A percentile compares a stretch with the other conserved stretches of the same genome.
phyloP scores from a whole-genome alignment of 2,113 vertebrate species.

The Atractosteus spatula region DNA sequence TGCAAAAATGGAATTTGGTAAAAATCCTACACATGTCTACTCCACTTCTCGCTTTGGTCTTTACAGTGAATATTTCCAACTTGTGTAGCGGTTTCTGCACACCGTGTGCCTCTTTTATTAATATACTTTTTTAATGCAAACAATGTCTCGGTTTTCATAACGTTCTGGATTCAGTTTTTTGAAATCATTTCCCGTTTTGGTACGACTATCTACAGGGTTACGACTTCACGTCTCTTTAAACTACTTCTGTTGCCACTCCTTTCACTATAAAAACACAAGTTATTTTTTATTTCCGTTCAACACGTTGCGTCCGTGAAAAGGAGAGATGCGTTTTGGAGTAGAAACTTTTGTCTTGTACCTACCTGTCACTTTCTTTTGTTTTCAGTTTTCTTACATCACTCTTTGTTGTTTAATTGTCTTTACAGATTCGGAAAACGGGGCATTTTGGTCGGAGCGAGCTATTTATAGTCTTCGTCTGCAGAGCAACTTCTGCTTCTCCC shows the following conservation, averaged over 20 bases:
- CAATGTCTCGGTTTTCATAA: too few relatives aligned
- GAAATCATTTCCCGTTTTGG: too few relatives aligned
- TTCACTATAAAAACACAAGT: slow-evolving; percentile 3
- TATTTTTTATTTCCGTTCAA: slow-evolving; percentile 17
- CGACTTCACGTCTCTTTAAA: too few relatives aligned
- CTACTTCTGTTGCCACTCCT: slow-evolving; percentile 5
- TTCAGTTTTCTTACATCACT: slow-evolving; percentile 14
- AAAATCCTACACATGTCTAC: too few relatives aligned
- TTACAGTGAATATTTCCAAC: too few relatives aligned
- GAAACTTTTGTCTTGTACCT: slow-evolving; percentile 3
- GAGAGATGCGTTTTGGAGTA: background rate
- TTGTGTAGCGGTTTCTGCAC: too few relatives aligned
- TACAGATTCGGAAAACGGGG: background rate
- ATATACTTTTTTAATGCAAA: too few relatives aligned
- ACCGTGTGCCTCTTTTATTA: too few relatives aligned
- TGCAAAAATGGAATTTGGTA: too few relatives aligned
- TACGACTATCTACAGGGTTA: too few relatives aligned
- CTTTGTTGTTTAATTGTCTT: background rate
- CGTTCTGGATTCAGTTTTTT: too few relatives aligned
- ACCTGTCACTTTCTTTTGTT: slow-evolving; percentile 14
- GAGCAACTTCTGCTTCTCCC: slow-evolving; percentile 34
- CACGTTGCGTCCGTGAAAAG: background rate
- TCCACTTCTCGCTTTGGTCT: too few relatives aligned
- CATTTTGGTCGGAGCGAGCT: slow-evolving; percentile 11
- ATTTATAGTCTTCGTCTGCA: slow-evolving; percentile 6